These are phyloP conservation scores for Rhincodon typus DNA, from an alignment of 2,797 vertebrate genomes.

Conservation along the genomic window DNA sequence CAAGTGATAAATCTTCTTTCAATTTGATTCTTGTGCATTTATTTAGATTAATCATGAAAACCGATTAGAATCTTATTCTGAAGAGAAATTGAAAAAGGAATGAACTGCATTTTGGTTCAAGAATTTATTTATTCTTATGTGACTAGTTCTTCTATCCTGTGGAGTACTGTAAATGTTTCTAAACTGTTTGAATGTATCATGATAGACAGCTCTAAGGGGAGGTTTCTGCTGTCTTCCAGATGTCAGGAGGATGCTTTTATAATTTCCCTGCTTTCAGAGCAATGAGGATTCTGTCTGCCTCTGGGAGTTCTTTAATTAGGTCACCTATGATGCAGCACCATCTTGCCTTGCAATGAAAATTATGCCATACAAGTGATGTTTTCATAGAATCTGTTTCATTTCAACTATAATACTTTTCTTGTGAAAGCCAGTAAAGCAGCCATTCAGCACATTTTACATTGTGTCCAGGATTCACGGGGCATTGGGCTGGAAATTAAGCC, in stretches of 20 bases:
- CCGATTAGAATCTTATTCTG: background rate
- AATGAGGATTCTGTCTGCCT: background rate
- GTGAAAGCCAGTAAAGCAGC: background rate
- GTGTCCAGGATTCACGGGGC: background rate
- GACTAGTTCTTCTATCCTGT: background rate
- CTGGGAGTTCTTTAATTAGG: background rate
- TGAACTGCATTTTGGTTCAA: background rate
- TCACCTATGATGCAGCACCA: background rate
- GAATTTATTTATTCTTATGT: background rate
- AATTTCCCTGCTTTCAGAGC: background rate
- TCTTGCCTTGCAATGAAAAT: background rate
- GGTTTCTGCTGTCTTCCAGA: background rate
- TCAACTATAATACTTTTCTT: background rate
- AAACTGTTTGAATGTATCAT: background rate
- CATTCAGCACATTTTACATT: background rate
- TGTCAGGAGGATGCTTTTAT: background rate
- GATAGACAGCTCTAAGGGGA: background rate
- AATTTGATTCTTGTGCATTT: background rate
- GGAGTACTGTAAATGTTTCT: background rate
- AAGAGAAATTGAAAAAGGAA: background rate
- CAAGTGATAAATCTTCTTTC: background rate
- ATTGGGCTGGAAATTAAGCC: too few relatives aligned
- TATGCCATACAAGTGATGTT: background rate
- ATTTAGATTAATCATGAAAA: background rate
- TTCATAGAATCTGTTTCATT: background rate